These are phyloP conservation scores for Loxodonta africana DNA, from an alignment of 2,113 vertebrate species.

Conservation along the genomic window DNA sequence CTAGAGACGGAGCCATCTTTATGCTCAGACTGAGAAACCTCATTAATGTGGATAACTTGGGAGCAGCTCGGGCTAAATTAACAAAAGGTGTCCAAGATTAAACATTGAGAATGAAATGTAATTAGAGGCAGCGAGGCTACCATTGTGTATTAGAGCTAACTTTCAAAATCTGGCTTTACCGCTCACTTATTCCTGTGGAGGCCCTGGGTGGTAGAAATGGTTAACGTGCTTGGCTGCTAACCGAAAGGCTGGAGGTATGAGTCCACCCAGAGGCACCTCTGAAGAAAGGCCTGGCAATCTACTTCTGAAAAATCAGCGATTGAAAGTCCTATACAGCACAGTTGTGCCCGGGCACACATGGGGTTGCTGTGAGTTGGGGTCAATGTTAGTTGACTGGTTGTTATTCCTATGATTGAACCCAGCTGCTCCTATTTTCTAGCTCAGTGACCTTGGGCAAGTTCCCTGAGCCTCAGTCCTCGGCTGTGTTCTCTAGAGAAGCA, in stretches of 20 bases:
- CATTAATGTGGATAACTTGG: not conserved
- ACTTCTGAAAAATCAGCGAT: not conserved
- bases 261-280: not conserved
- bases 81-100: not conserved
- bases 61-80: not conserved
- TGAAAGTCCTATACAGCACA: not conserved
- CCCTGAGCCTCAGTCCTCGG: not conserved
- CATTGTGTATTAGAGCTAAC: not conserved
- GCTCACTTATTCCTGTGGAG: not conserved
- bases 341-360: not conserved
- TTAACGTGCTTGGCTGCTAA: not conserved
- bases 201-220: not conserved
- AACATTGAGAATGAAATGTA: not conserved
- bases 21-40: not conserved
- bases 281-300: not conserved
- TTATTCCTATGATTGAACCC: not conserved
- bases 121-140: not conserved
- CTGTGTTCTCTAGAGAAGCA: too few relatives aligned
- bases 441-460: not conserved
- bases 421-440: not conserved
- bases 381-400: not conserved
- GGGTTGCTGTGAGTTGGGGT: not conserved
- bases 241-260: not conserved
- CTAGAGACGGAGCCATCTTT: not conserved
- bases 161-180: not conserved